These are phyloP conservation scores for Phrixothrix hirtus DNA, from an alignment of 2,888 invertebrate species.

Conservation along the genomic window DNA sequence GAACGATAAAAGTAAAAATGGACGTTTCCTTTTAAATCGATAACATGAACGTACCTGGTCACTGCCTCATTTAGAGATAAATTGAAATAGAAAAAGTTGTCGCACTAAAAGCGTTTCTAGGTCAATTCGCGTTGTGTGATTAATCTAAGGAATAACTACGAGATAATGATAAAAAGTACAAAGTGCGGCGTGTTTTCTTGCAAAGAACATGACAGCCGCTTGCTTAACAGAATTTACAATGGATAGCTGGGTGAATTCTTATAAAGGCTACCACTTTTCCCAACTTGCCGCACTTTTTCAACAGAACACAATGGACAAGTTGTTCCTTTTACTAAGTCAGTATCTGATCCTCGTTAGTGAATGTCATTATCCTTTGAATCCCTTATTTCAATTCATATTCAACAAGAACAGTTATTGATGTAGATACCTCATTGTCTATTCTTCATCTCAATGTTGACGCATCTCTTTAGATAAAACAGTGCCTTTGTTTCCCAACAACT, in stretches of 20 bases:
- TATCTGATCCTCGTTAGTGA: constrained; percentile 25
- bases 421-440: too few relatives aligned
- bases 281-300: constrained; percentile 27
- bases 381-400: constrained; percentile 22
- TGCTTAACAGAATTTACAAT: constrained; percentile 34
- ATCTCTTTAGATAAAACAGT: too few relatives aligned
- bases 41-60: too few relatives aligned
- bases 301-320: constrained; percentile 23
- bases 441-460: too few relatives aligned
- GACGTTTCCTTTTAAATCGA: background rate
- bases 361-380: constrained; percentile 18
- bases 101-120: constrained; percentile 3
- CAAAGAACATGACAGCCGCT: constrained; percentile 37
- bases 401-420: constrained; percentile 15
- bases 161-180: constrained; percentile 37
- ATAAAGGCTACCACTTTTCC: constrained; percentile 17
- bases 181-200: constrained; percentile 36
- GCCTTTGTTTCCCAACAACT: too few relatives aligned
- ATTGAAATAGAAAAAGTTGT: background rate
- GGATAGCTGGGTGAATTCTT: constrained; percentile 31
- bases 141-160: constrained; percentile 6
- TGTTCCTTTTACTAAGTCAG: constrained; percentile 19
- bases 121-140: constrained; percentile 8
- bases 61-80: too few relatives aligned
- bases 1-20: background rate